A percentile compares a stretch with the other conserved stretches of the same genome.
phyloP scores from a whole-genome alignment of 2,888 invertebrate genomes.

The Helicoverpa assulta region DNA sequence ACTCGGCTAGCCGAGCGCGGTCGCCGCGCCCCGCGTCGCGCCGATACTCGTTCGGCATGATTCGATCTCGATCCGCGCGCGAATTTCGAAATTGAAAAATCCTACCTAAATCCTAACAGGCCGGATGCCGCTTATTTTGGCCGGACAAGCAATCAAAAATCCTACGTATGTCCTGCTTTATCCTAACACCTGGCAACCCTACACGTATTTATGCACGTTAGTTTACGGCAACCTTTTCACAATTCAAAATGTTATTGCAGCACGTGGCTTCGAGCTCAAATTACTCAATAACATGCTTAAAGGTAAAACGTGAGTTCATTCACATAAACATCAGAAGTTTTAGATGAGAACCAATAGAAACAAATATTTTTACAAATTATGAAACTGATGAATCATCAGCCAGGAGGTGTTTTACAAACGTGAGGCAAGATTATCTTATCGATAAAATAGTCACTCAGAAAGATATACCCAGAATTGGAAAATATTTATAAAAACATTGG shows the following conservation, averaged over 20 bases:
- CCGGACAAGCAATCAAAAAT: too few relatives aligned
- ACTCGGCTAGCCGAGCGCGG: too few relatives aligned
- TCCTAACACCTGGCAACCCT: too few relatives aligned
- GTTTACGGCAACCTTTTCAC: slow-evolving; percentile 38
- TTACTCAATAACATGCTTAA: slow-evolving; percentile 48
- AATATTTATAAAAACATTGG: slow-evolving; percentile 17
- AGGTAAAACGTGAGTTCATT: slow-evolving; percentile 32
- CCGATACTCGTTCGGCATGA: too few relatives aligned
- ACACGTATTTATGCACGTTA: slow-evolving; percentile 25
- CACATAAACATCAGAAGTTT: slow-evolving; percentile 11
- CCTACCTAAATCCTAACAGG: too few relatives aligned
- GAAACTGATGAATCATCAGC: slow-evolving; percentile 8
- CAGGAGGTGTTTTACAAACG: slow-evolving; percentile 17
- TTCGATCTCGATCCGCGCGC: too few relatives aligned
- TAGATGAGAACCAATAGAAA: slow-evolving; percentile 7
- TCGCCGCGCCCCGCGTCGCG: too few relatives aligned
- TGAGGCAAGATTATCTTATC: slow-evolving; percentile 36
- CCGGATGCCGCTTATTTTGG: too few relatives aligned
- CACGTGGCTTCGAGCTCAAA: slow-evolving; percentile 36
- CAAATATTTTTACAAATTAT: slow-evolving; percentile 10
- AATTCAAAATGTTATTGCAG: slow-evolving; percentile 45
- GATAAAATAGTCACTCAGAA: slow-evolving; percentile 10
- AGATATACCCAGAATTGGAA: slow-evolving; percentile 17
- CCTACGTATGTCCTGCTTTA: too few relatives aligned
- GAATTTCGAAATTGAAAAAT: too few relatives aligned